Conservation (phyloP, 1,140 invertebrate species). For the Macrobrachium nipponense region DNA sequence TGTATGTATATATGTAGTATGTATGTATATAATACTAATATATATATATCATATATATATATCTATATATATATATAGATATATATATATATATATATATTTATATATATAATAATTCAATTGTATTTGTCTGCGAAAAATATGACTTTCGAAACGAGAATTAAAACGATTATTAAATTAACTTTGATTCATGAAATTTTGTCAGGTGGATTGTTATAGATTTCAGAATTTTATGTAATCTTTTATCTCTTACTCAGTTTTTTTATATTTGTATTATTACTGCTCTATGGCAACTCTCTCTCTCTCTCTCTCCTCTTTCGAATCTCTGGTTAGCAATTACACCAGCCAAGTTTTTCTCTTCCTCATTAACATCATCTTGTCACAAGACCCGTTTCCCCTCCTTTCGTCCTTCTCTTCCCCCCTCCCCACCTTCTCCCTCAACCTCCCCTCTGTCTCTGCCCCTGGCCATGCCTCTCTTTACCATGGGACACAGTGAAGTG, state of each 20-base stretch:
- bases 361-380: not conserved
- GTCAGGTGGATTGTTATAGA: too few species aligned
- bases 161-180: too few species aligned
- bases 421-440: not conserved
- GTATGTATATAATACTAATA: too few species aligned
- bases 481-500: not conserved
- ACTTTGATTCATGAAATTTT: too few species aligned
- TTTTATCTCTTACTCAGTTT: too few species aligned
- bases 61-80: slow-evolving; percentile 31
- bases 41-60: slow-evolving; percentile 25
- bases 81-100: slow-evolving; percentile 29
- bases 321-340: too few species aligned
- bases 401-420: not conserved
- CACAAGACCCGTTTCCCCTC: not conserved
- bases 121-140: not conserved
- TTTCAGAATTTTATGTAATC: too few species aligned
- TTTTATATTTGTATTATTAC: too few species aligned
- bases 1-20: not conserved
- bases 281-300: too few species aligned
- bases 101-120: slow-evolving; percentile 25
- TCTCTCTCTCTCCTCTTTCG: too few species aligned
- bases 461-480: slow-evolving; percentile 2
- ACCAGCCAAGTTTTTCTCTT: not conserved
- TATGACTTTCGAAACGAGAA: too few species aligned
- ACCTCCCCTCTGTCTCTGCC: not conserved